Conservation (phyloP, 2,797 vertebrate species). For the Semotilus atromaculatus region DNA sequence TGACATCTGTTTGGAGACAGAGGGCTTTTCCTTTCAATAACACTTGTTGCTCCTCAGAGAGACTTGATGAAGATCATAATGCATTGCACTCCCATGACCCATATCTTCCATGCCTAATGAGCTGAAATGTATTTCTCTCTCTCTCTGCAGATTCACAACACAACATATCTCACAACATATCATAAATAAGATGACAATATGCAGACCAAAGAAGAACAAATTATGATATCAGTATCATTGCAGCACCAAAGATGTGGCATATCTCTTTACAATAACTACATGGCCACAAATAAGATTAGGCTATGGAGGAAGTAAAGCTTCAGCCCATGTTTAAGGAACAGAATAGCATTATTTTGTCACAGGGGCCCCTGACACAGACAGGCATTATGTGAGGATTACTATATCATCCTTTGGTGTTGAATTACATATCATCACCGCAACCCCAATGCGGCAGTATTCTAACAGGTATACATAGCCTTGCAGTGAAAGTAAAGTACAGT, state of each 20-base stretch:
- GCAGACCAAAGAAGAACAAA: background rate
- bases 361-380: slow-evolving; percentile 31
- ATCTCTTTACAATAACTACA: slow-evolving; percentile 7
- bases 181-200: background rate
- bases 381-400: slow-evolving; percentile 42
- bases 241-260: background rate
- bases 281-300: background rate
- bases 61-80: slow-evolving; percentile 27
- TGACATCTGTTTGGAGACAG: slow-evolving; percentile 40
- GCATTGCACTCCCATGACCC: slow-evolving; percentile 28
- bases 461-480: slow-evolving; percentile 29
- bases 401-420: slow-evolving; percentile 31
- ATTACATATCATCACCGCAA: slow-evolving; percentile 25
- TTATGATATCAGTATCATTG: slow-evolving; percentile 5
- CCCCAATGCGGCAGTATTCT: slow-evolving; percentile 5
- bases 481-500: slow-evolving; percentile 35
- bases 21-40: slow-evolving; percentile 47
- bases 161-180: background rate
- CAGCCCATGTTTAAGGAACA: slow-evolving; percentile 23
- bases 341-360: slow-evolving; percentile 28
- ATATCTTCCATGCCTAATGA: slow-evolving; percentile 28
- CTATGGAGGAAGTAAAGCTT: slow-evolving; percentile 17
- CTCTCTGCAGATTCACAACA: slow-evolving; percentile 22
- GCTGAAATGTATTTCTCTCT: background rate
- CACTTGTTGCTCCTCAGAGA: slow-evolving; percentile 42